These are phyloP conservation scores for Seladonia tumulorum DNA, from an alignment of 2,888 invertebrate species.

Conservation along the genomic window DNA sequence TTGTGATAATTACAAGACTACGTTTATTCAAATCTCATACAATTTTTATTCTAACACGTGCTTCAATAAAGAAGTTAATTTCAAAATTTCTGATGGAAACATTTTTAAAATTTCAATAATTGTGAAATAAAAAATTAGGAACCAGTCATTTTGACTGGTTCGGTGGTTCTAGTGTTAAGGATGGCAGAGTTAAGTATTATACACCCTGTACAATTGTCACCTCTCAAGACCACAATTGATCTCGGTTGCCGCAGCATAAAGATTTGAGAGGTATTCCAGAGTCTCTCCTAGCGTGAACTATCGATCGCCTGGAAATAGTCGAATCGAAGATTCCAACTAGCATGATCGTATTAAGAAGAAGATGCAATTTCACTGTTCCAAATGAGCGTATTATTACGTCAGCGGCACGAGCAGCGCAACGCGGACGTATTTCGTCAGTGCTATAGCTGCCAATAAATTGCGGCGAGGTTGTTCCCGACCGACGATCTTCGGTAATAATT, in stretches of 20 bases:
- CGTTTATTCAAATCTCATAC: too few relatives aligned
- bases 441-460: constrained; percentile 45
- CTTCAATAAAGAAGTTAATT: too few relatives aligned
- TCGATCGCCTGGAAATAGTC: background rate
- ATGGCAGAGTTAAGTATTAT: too few relatives aligned
- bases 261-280: background rate
- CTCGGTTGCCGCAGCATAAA: background rate
- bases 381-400: constrained; percentile 30
- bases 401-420: constrained; percentile 18
- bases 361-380: constrained; percentile 19
- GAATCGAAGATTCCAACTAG: background rate
- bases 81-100: too few relatives aligned
- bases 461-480: constrained; percentile 34
- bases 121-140: too few relatives aligned
- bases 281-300: background rate
- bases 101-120: too few relatives aligned
- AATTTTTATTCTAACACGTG: too few relatives aligned
- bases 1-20: too few relatives aligned
- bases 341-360: background rate
- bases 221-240: background rate
- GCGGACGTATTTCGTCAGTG: constrained; percentile 42
- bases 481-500: constrained; percentile 51
- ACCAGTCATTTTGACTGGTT: too few relatives aligned
- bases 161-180: too few relatives aligned
- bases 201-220: too few relatives aligned